Conservation (phyloP, 2,113 vertebrate genomes). For the Mastomys coucha region DNA sequence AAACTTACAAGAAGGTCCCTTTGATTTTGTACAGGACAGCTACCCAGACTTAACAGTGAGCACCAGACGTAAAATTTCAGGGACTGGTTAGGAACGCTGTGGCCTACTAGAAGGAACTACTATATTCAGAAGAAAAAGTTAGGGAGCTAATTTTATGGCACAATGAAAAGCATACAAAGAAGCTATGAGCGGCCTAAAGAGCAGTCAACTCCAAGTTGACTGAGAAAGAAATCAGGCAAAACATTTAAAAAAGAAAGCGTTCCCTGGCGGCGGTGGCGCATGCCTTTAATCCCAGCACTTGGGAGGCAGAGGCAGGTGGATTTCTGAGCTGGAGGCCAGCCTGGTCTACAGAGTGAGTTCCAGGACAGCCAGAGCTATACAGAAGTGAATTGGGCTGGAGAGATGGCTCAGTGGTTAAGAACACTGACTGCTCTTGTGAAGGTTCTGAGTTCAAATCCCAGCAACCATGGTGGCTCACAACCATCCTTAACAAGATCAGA, state of each 20-base stretch:
- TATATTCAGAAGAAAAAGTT: slow-evolving; percentile 91
- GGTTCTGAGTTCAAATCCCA: no score
- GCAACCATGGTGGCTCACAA: no score
- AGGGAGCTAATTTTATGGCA: slow-evolving; percentile 86
- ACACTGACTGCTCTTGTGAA: no score
- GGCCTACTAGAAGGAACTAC: slow-evolving; percentile 89
- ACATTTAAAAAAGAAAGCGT: slow-evolving; percentile 78
- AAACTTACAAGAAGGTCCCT: slow-evolving; percentile 88
- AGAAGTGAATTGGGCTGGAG: no score
- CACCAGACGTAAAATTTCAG: slow-evolving; percentile 81
- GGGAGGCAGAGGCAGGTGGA: no score
- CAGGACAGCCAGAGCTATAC: no score
- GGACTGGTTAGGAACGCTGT: slow-evolving; percentile 90
- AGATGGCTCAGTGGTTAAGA: no score
- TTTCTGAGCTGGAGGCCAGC: no score
- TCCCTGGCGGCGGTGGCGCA: no score
- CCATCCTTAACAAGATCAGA: no score
- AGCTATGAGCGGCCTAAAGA: slow-evolving; percentile 86
- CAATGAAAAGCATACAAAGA: slow-evolving; percentile 87
- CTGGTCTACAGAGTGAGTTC: no score
- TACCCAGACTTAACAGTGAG: slow-evolving; percentile 76
- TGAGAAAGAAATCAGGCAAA: slow-evolving; percentile 85
- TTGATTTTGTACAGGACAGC: slow-evolving; percentile 87
- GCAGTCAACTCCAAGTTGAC: slow-evolving; percentile 88
- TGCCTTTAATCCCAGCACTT: no score